These are phyloP conservation scores for Symphodus melops DNA, from an alignment of 2,113 vertebrate species.

Conservation along the genomic window DNA sequence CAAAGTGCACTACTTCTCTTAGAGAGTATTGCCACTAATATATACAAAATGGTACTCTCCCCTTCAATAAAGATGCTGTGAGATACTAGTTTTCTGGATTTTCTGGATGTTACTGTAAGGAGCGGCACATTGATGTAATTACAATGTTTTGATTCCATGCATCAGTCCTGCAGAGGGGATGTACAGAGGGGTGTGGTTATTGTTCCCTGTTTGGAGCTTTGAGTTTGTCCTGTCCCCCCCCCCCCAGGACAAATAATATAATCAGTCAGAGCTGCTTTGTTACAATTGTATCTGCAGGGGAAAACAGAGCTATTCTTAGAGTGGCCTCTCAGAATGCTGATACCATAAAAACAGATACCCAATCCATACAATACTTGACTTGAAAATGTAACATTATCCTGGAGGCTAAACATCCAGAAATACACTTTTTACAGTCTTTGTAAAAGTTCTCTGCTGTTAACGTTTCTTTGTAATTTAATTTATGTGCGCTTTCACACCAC, in stretches of 20 bases:
- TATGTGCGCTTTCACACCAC: not conserved
- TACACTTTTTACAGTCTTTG: not conserved
- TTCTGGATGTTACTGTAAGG: not conserved
- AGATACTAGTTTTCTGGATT: not conserved
- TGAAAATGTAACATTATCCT: conserved; percentile 5
- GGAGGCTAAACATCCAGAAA: conserved; percentile 1
- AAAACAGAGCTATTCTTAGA: conserved; percentile 60
- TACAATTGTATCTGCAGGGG: conserved; percentile 50
- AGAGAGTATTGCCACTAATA: too few species aligned
- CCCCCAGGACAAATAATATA: conserved; percentile 38
- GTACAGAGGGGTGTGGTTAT: conserved; percentile 11
- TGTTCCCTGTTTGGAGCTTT: conserved; percentile 15
- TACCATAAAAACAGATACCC: conserved; percentile 35
- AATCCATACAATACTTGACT: conserved; percentile 12
- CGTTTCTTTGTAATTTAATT: not conserved
- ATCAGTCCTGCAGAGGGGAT: not conserved
- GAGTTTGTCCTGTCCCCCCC: not conserved
- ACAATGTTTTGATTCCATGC: not conserved
- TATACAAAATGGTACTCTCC: not conserved
- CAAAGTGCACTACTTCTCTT: too few species aligned
- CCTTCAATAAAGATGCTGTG: not conserved
- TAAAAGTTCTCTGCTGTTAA: not conserved
- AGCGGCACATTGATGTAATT: not conserved
- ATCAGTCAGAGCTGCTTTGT: conserved; percentile 49
- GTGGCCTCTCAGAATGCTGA: conserved; percentile 36